Base-by-base conservation (phyloP, 2,797 vertebrate species). In the Sitta carolinensis region DNA sequence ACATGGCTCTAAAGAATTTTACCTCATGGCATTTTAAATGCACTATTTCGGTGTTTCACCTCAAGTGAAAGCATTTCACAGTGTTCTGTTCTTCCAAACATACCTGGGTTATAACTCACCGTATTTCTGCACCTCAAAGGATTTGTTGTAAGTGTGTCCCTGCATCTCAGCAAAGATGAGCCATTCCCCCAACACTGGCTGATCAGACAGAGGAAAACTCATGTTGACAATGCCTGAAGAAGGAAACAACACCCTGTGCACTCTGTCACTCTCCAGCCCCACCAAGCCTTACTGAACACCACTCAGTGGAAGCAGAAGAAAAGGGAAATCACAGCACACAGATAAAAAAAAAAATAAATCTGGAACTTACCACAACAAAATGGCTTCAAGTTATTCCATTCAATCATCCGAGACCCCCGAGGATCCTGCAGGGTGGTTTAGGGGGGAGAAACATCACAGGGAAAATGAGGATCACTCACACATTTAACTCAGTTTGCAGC, bases 61-160 rank as follows among this genome's bases (percentile, higher is more conserved):
- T 66, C 67, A 47, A 61, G 23, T 23, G 30, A 45, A 42, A 69
- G 21, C 51, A 17, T 57, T 63, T 77, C 51, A 27, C 10, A 52
- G 27, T 2, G 30, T 8, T 74, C 59, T 51, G 52, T 12, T 57
- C 63, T 69, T 45, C 63, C 72, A 59, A 50, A 32, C 1, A 21
- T 4, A 3, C 22, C 23, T 4, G 12, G 42, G 25, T 50, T 43
- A 11, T 27, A 30, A 95, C 98, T 98, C 96, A 99, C 99, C 98
- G 10, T 99, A 99, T 98, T 99, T 99, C 97, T 99, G 99, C 69
- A 99, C 99, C 95, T 99, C 98, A 95, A 99, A 99, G 4, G 99
- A 98, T 94, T 98, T 98, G 98, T 99, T 99, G 97, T 99, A 99
- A 3, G 98, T 97, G 95, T 99, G 98, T 21, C 98, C 98, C 95